These are phyloP conservation scores for Drosophila picticornis DNA, from an alignment of 2,888 invertebrate species.

Conservation along the genomic window DNA sequence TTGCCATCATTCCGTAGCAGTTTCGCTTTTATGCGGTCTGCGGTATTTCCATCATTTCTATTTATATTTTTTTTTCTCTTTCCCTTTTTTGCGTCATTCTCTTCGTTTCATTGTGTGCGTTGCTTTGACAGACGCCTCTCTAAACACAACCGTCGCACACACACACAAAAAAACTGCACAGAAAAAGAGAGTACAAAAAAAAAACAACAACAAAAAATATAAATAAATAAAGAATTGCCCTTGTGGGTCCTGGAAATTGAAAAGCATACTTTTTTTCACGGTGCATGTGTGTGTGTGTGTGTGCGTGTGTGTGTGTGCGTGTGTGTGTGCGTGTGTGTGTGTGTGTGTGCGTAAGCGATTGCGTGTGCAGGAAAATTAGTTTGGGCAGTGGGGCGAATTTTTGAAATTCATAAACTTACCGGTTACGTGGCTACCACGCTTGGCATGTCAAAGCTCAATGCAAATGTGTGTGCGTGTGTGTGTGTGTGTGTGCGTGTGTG, in stretches of 20 bases:
- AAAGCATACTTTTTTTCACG: constrained; percentile 19
- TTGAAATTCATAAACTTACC: constrained; percentile 75
- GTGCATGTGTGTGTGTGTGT: constrained; percentile 9
- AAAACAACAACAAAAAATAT: neutral
- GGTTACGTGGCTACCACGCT: constrained; percentile 42
- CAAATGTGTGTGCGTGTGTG: constrained; percentile 1
- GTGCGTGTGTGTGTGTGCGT: neutral
- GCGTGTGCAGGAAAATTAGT: constrained; percentile 71
- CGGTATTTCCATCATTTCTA: constrained; percentile 10
- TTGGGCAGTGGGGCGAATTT: constrained; percentile 68
- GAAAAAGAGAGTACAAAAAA: constrained; percentile 11
- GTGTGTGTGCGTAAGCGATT: constrained; percentile 36
- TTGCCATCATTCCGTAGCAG: neutral
- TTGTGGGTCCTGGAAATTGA: constrained; percentile 45
- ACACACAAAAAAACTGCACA: constrained; percentile 15
- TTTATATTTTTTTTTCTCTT: neutral
- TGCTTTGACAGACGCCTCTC: constrained; percentile 51
- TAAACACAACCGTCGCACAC: constrained; percentile 47
- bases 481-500: constrained; percentile 6
- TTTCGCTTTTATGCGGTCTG: constrained; percentile 19
- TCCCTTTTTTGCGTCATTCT: neutral
- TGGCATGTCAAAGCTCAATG: constrained; percentile 10
- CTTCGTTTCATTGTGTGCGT: constrained; percentile 12
- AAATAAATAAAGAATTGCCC: constrained; percentile 5
- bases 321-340: constrained; percentile 15